Base-by-base conservation (phyloP, 2,888 invertebrate species). In the Dicyrtomina minuta region DNA sequence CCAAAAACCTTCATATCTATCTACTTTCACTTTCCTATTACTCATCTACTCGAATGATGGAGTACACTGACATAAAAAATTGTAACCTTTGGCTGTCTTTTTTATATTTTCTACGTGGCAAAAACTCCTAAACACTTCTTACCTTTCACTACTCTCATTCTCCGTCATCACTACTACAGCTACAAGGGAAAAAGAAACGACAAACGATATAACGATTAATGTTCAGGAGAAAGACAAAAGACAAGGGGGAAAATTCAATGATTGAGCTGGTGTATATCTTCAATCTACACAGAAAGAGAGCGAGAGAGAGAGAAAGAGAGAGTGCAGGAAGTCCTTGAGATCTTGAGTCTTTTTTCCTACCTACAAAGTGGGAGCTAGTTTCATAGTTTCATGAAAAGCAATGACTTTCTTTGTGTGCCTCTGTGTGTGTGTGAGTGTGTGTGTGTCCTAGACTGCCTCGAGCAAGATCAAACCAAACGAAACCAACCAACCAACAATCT, bases 311-410 rank as follows among this genome's bases (percentile, higher is more conserved):
- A n/a, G 51, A 51, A 17, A 51, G 56, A 15, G 33, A 53, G n/a
- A 53, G 53, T 24, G 20, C 26, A 5, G 15, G 53, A 20, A 26
- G 24, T 53, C 22, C 17, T 49, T n/a, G 6, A 49, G n/a, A n/a
- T n/a, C 12, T 49, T 49, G 49, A 49, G 5, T 51, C 24, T 20
- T 56, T 33, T 27, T 46, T 46, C 12, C 12, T 46, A 33, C 27
- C 58, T 39, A 58, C 39, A 26, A 33, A 22, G 65, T 71, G 68
- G 68, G 66, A 71, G 66, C 33, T 33, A 33, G 33, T 33, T 33
- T 33, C 8, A 33, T 33, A 33, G 33, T 33, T 33, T 33, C 33
- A 33, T 33, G 33, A 33, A 33, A 33, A 33, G 8, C 33, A 33
- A 5, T 33, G 33, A 33, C 33, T 33, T 33, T 33, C 8, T 33